phyloP scores from a whole-genome alignment of 23 tunicate species.

The Halocynthia roretzi region DNA sequence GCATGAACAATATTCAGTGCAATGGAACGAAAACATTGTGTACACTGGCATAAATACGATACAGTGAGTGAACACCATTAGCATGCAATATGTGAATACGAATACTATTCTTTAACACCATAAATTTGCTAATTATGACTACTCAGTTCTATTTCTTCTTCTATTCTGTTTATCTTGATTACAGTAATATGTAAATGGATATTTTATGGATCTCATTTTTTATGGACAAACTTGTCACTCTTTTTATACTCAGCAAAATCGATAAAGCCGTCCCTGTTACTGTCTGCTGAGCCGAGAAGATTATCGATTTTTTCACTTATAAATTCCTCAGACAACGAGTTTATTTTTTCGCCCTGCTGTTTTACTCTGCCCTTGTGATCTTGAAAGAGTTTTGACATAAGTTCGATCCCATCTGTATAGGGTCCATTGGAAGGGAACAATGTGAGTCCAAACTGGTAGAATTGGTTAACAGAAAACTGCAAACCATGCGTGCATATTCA shows the following conservation, averaged over 20 bases:
- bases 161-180: too few species aligned
- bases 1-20: too few species aligned
- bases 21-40: too few species aligned
- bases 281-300: constrained; percentile 5
- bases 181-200: too few species aligned
- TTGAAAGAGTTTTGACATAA: constrained; percentile 13
- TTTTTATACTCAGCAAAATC: constrained; percentile 23
- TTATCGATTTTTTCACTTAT: constrained; percentile 9
- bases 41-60: background rate
- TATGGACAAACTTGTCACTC: too few species aligned
- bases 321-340: background rate
- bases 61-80: background rate
- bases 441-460: background rate
- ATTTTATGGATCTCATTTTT: too few species aligned
- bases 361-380: background rate
- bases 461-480: too few species aligned
- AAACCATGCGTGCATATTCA: too few species aligned
- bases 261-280: constrained; percentile 15
- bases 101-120: too few species aligned
- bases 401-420: constrained; percentile 26
- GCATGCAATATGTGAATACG: background rate
- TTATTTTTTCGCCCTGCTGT: background rate
- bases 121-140: too few species aligned
- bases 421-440: background rate
- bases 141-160: too few species aligned